A percentile compares a stretch with the other conserved stretches of the same genome.
phyloP scores from a whole-genome alignment of 2,113 vertebrate genomes.

The Eurypyga helias region DNA sequence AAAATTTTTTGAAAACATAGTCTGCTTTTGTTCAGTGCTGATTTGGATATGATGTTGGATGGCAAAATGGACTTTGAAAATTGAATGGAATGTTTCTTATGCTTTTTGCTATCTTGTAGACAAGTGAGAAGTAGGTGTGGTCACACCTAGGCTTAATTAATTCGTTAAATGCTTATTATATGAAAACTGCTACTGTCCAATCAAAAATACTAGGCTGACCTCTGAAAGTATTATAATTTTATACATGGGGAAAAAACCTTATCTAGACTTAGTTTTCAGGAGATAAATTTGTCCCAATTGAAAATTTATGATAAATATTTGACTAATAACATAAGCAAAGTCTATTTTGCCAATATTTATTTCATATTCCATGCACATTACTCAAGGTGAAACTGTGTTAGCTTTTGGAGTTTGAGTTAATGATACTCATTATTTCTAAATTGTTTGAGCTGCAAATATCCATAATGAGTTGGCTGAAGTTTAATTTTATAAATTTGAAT shows the following conservation, averaged over 20 bases:
- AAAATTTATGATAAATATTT: not conserved
- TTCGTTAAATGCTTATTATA: not conserved
- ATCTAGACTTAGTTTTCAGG: not conserved
- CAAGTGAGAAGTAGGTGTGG: not conserved
- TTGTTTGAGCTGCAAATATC: not conserved
- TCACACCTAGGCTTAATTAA: not conserved
- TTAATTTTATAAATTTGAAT: not conserved
- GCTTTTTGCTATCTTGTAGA: not conserved
- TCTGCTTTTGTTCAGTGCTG: not conserved
- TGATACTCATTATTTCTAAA: slow-evolving; percentile 11
- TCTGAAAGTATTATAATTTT: not conserved
- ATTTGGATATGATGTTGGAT: not conserved
- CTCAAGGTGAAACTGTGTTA: not conserved
- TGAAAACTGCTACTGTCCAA: not conserved
- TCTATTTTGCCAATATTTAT: not conserved
- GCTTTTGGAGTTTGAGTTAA: not conserved
- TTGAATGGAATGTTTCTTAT: not conserved
- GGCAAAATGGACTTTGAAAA: not conserved
- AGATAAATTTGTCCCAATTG: not conserved
- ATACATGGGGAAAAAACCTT: not conserved
- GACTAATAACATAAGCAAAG: not conserved
- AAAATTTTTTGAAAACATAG: not conserved
- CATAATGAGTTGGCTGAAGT: not conserved
- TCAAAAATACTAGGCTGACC: not conserved
- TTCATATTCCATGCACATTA: not conserved